Evolutionary conservation across 2,797 vertebrate species (phyloP).

Genomic region (Borostomias antarcticus): DNA sequence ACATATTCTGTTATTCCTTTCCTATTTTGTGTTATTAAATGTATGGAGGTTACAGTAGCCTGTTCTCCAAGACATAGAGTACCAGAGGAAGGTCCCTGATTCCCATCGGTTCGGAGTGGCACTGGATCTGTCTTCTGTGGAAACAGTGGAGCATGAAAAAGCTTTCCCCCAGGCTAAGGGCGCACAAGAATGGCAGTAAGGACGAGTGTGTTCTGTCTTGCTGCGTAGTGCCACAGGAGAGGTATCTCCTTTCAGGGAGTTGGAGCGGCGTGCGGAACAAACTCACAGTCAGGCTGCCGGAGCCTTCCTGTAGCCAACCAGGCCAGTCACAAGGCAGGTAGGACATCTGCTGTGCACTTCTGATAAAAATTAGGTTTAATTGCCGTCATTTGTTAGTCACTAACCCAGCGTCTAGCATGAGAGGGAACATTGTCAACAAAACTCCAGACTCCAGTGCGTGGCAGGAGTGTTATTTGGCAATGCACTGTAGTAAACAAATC

Average conservation of each 20-base stretch:
- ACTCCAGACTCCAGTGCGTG: not conserved
- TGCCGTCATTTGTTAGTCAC: slow-evolving; percentile 30
- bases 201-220: slow-evolving; percentile 55
- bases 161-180: slow-evolving; percentile 55
- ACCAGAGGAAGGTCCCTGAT: slow-evolving; percentile 38
- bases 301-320: slow-evolving; percentile 29
- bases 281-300: slow-evolving; percentile 42
- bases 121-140: slow-evolving; percentile 47
- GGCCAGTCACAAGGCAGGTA: slow-evolving; percentile 26
- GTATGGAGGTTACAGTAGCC: slow-evolving; percentile 25
- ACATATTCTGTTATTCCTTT: not conserved
- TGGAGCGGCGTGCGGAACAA: slow-evolving; percentile 49
- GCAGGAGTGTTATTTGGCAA: slow-evolving; percentile 3
- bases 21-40: slow-evolving; percentile 1
- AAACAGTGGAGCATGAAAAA: slow-evolving; percentile 67
- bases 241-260: slow-evolving; percentile 49
- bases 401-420: slow-evolving; percentile 31
- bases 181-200: slow-evolving; percentile 55
- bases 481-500: slow-evolving; percentile 7
- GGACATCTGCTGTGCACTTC: slow-evolving; percentile 21
- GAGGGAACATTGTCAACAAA: slow-evolving; percentile 21
- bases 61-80: slow-evolving; percentile 23
- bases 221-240: slow-evolving; percentile 57
- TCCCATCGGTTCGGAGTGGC: slow-evolving; percentile 44
- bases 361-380: slow-evolving; percentile 52